phyloP scores from a whole-genome alignment of 2,113 vertebrate genomes.

The Cygnus buccinator region DNA sequence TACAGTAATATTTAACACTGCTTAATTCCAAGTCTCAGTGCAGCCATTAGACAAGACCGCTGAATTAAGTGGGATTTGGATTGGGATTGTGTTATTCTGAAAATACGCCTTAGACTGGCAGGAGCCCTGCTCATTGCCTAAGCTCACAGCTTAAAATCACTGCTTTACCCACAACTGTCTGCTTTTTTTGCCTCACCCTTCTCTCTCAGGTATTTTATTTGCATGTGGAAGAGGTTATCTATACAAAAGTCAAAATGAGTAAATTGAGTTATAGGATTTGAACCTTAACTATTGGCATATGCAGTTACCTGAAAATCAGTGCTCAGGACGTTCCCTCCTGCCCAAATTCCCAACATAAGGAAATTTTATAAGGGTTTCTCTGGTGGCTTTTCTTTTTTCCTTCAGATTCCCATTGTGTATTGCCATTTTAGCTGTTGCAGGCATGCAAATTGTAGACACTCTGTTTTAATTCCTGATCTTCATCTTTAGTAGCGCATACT shows the following conservation, averaged over 20 bases:
- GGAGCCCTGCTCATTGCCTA: not conserved
- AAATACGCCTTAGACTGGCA: not conserved
- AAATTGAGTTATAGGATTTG: not conserved
- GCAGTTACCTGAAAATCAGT: not conserved
- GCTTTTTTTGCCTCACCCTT: not conserved
- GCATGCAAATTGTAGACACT: not conserved
- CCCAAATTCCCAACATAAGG: not conserved
- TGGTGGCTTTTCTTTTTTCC: not conserved
- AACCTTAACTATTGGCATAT: not conserved
- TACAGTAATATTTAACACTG: fast-evolving
- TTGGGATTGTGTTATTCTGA: not conserved
- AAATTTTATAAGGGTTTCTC: not conserved
- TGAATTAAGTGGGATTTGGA: not conserved
- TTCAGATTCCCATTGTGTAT: not conserved
- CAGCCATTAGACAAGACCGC: not conserved
- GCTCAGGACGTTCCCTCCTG: not conserved
- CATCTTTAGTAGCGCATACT: not conserved
- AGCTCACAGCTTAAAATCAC: not conserved
- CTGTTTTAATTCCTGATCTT: not conserved
- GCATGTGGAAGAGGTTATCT: conserved; percentile 1
- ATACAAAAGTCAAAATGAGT: not conserved
- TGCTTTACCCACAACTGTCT: not conserved
- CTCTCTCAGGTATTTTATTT: not conserved
- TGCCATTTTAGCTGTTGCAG: not conserved
- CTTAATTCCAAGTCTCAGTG: not conserved